Evolutionary conservation across 2,797 vertebrate genomes (phyloP).

Genomic region (Chelmon rostratus): DNA sequence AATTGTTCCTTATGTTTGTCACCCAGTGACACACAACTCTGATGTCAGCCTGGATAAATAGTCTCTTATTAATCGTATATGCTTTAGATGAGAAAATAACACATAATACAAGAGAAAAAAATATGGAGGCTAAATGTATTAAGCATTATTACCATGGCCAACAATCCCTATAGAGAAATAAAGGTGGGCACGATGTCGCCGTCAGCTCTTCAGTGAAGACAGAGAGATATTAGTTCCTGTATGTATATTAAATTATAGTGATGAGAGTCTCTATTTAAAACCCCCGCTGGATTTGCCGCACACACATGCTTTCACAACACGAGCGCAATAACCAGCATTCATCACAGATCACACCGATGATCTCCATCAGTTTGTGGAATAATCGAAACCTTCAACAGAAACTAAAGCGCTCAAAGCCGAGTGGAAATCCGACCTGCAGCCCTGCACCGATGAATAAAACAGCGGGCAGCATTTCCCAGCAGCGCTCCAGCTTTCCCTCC

Average conservation of each 20-base stretch:
- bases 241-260: constrained; percentile 29
- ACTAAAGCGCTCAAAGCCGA: constrained; percentile 31
- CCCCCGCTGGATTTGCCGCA: constrained; percentile 6
- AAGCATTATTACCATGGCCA: not conserved
- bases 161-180: not conserved
- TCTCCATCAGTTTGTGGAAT: constrained; percentile 1
- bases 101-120: not conserved
- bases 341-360: not conserved
- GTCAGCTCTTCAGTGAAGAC: constrained; percentile 6
- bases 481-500: constrained; percentile 57
- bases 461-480: constrained; percentile 36
- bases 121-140: not conserved
- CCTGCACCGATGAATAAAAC: constrained; percentile 51
- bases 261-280: constrained; percentile 24
- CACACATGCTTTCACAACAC: constrained; percentile 1
- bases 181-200: not conserved
- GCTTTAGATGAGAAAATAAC: not conserved
- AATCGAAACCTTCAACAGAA: not conserved
- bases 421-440: constrained; percentile 40
- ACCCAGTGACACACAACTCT: not conserved
- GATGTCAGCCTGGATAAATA: not conserved
- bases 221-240: not conserved
- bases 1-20: not conserved
- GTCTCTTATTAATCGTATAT: not conserved
- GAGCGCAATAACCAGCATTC: not conserved